Evolutionary conservation across 2,113 vertebrate genomes (phyloP).

Genomic region (Lampris incognitus): DNA sequence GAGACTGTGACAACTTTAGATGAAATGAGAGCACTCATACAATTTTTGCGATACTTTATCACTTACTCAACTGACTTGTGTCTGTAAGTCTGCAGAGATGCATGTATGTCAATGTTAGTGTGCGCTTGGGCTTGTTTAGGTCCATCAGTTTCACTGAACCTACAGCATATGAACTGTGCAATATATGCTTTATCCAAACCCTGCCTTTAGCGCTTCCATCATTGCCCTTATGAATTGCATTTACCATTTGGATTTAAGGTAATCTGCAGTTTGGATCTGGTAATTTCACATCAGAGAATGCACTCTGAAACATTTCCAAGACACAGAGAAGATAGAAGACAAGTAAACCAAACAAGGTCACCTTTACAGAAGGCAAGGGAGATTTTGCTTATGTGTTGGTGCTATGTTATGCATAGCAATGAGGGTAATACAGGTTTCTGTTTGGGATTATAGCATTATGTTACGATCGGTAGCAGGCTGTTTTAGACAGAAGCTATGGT

Average conservation of each 20-base stretch:
- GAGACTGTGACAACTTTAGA: slow-evolving; percentile 32
- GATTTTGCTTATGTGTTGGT: slow-evolving; percentile 55
- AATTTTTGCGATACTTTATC: slow-evolving; percentile 66
- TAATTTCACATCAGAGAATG: slow-evolving; percentile 52
- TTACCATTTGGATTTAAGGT: slow-evolving; percentile 33
- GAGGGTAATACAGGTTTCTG: slow-evolving; percentile 56
- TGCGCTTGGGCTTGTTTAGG: slow-evolving; percentile 40
- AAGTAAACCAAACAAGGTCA: slow-evolving; percentile 45
- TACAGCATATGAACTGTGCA: slow-evolving; percentile 1
- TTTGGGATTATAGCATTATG: slow-evolving; percentile 60
- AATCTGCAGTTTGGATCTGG: slow-evolving; percentile 55
- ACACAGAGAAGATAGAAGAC: slow-evolving; percentile 40
- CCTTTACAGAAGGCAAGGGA: slow-evolving; percentile 36
- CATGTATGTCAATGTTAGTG: slow-evolving; percentile 44
- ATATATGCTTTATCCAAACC: too few species aligned
- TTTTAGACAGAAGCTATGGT: slow-evolving; percentile 42
- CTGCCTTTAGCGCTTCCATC: background rate
- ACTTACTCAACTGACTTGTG: slow-evolving; percentile 52
- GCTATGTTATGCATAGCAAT: slow-evolving; percentile 47
- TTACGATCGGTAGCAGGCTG: slow-evolving; percentile 48
- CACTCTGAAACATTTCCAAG: slow-evolving; percentile 47
- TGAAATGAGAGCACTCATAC: slow-evolving; percentile 61
- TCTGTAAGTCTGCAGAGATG: slow-evolving; percentile 18
- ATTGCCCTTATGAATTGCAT: slow-evolving; percentile 22
- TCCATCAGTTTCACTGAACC: slow-evolving; percentile 49